Evolutionary conservation across 2,888 invertebrate species (phyloP), one percentile per base, ranked within the genome.

Genomic region (Phyllotreta striolata): DNA sequence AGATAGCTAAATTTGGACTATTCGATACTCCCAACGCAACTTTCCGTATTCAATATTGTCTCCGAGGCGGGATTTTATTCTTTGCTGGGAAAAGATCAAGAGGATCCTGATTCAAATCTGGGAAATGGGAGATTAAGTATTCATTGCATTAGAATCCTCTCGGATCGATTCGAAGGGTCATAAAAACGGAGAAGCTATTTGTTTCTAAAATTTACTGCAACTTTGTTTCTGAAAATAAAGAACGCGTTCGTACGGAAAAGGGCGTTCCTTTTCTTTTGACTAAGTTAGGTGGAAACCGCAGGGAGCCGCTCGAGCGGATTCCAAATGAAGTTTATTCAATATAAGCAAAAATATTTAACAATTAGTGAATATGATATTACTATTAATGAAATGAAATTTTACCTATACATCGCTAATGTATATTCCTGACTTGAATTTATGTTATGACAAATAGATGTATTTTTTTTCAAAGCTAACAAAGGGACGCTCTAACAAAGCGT

Each of bases 91-190:
- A 41, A 70, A 72, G 71, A 72, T 73, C 72, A 72, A 72, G 68
- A 58, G 69, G 68, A 71, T 72, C 68, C 71, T 70, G 70, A 74
- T 73, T 73, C 71, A 71, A 74, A 73, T 74, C 72, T 72, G 69
- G 72, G 69, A 74, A 74, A 75, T 72, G 69, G 70, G 62, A 69
- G 72, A 75, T 74, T 74, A 74, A 74, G 71, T 73, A 75, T 75
- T 74, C 73, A 74, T 74, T 74, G 72, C 69, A 66, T 70, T 64
- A 66, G 66, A 72, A 72, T 72, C 70, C 70, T 66, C 56, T 66
- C 37, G 66, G 70, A 71, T 68, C 67, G 72, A 70, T 71, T 71
- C 67, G 65, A 62, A 64, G 68, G 68, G 66, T 67, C 69, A 66
- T 69, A 72, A 73, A 73, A 72, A 67, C 64, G 67, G 67, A 68